A percentile compares a stretch with the other conserved stretches of the same genome.
phyloP scores from a whole-genome alignment of 2,888 invertebrate species.

The Harpalus rubripes region DNA sequence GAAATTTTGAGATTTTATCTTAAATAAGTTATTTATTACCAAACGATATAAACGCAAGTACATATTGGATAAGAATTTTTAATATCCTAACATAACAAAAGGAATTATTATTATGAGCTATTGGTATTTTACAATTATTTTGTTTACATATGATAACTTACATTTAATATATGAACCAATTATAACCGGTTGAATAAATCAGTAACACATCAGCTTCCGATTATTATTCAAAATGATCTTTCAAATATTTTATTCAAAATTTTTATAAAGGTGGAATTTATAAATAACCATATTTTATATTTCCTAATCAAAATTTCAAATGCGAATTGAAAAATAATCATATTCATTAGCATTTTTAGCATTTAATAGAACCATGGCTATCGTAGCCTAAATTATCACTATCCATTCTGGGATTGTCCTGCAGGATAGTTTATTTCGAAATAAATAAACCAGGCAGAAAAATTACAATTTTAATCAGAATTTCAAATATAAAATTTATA shows the following conservation, averaged over 20 bases:
- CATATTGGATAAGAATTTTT: conserved; percentile 9
- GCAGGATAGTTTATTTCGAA: no score
- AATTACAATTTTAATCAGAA: no score
- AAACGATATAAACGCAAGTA: conserved; percentile 12
- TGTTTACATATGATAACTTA: conserved; percentile 26
- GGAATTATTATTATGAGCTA: conserved; percentile 7
- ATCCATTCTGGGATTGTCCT: no score
- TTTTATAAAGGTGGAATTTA: no score
- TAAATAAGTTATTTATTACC: neutral
- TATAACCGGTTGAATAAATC: conserved; percentile 6
- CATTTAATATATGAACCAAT: conserved; percentile 21
- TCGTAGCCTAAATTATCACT: no score
- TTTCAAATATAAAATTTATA: no score
- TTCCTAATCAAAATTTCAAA: no score
- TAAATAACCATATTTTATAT: no score
- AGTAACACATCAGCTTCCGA: neutral
- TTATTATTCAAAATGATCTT: neutral
- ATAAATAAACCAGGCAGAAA: no score
- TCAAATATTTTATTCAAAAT: neutral
- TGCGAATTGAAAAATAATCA: no score
- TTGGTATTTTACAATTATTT: conserved; percentile 6
- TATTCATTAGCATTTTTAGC: no score
- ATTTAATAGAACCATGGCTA: no score
- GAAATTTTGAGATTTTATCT: neutral
- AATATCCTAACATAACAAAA: conserved; percentile 10